Conservation (phyloP, 2,888 invertebrate species). For the Agrochola lychnidis region DNA sequence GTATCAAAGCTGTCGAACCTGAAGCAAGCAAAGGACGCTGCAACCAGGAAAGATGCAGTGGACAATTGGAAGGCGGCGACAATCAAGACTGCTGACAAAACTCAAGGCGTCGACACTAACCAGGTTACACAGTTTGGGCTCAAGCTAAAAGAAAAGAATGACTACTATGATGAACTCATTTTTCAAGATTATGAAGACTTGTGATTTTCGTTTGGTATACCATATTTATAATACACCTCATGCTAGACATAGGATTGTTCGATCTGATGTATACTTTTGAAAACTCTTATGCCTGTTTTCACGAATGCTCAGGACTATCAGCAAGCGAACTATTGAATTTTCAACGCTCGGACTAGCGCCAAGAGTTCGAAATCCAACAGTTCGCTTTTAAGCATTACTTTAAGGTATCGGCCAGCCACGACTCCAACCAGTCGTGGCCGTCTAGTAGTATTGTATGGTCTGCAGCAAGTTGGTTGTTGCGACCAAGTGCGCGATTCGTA, state of each 20-base stretch:
- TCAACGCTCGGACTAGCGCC: neutral
- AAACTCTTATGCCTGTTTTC: neutral
- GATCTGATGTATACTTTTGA: neutral
- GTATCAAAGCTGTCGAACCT: constrained; percentile 78
- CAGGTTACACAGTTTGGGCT: constrained; percentile 83
- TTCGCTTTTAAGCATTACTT: neutral
- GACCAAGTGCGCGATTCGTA: too few species aligned
- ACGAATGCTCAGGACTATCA: neutral
- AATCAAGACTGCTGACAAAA: constrained; percentile 75
- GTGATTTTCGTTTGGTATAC: constrained; percentile 26
- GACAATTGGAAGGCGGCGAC: constrained; percentile 78
- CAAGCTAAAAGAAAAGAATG: constrained; percentile 82
- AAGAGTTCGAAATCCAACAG: neutral
- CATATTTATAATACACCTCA: neutral
- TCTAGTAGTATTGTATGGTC: too few species aligned
- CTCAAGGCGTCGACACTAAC: constrained; percentile 76
- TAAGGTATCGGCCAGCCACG: too few species aligned
- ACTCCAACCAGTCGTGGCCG: too few species aligned
- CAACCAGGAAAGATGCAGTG: constrained; percentile 72
- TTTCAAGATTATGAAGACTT: constrained; percentile 83
- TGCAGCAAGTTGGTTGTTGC: too few species aligned
- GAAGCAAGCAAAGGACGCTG: constrained; percentile 76
- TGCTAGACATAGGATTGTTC: neutral
- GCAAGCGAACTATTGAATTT: neutral
- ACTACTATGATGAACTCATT: constrained; percentile 81